Evolutionary conservation across 2,888 invertebrate species (phyloP), one percentile per base, ranked within the genome.

Genomic region (Monopis laevigella): DNA sequence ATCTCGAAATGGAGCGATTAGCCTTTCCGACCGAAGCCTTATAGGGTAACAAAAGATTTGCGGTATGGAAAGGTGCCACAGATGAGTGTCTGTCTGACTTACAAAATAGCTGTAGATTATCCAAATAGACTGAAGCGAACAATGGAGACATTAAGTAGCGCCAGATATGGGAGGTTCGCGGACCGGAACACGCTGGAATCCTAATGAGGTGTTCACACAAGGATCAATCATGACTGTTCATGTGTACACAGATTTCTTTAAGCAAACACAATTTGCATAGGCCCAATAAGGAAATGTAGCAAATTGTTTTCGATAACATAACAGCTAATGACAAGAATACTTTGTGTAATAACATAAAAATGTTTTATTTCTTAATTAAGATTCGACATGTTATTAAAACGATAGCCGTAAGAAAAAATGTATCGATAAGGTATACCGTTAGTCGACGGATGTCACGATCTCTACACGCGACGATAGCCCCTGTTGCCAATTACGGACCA

Each of bases 391-490:
- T n/a, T n/a, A n/a, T n/a, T n/a, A n/a, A n/a, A n/a, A n/a, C n/a
- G n/a, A n/a, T n/a, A n/a, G n/a, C n/a, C n/a, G n/a, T n/a, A n/a
- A n/a, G n/a, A n/a, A 21, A 21, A 21, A 7, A 27, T n/a, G 5
- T 46, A 50, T 53, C 51, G 58, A 62, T 61, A 62, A 54, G 46
- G 54, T 41, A 27, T 56, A 53, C 73, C 63, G 73, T 72, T 69
- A 70, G 52, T 46, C 49, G 51, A 58, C 77, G 77, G 77, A 75
- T 75, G 74, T 75, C 77, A 75, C 74, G 75, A 59, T 56, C 65
- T 62, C 62, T 59, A 68, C 64, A 70, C 60, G 58, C 60, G 58
- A 62, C 65, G 71, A 74, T 71, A 71, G 66, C 66, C 62, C 61
- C 61, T 63, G 71, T 61, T 59, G 52, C 74, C 77, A 72, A 75